Conservation (phyloP, 1,140 invertebrate genomes). For the Phortica variegata region DNA sequence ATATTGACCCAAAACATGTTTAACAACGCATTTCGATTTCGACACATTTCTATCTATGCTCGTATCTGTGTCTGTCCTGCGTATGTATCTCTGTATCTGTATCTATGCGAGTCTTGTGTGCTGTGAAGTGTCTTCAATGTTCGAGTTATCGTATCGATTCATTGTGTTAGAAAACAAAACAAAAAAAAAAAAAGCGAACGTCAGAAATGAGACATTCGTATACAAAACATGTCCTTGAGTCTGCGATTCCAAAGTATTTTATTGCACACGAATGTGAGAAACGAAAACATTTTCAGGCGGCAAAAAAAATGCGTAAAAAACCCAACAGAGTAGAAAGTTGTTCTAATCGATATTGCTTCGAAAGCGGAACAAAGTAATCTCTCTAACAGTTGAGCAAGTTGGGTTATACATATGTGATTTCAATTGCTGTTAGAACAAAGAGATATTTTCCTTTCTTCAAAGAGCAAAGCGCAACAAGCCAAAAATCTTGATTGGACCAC, state of each 20-base stretch:
- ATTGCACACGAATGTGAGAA: conserved; percentile 12
- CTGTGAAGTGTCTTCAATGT: conserved; percentile 1
- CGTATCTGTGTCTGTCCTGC: too few species aligned
- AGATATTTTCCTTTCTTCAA: too few species aligned
- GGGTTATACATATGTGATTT: conserved; percentile 7
- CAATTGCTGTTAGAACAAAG: too few species aligned
- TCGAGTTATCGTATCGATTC: conserved; percentile 15
- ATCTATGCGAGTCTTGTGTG: not conserved
- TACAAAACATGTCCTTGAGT: conserved; percentile 30
- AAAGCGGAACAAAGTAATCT: too few species aligned
- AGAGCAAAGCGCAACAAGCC: too few species aligned
- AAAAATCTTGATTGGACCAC: too few species aligned
- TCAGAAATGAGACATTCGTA: conserved; percentile 38
- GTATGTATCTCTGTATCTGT: not conserved
- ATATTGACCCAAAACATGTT: conserved; percentile 51
- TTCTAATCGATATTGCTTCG: too few species aligned
- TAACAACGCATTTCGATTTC: conserved; percentile 43
- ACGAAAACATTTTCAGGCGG: not conserved
- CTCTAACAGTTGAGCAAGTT: too few species aligned
- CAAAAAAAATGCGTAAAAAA: not conserved
- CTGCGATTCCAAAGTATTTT: conserved; percentile 3
- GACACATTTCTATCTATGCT: conserved; percentile 32
- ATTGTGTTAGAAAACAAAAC: conserved; percentile 18
- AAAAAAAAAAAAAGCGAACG: not conserved
- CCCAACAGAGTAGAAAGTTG: not conserved